Evolutionary conservation across 2,113 vertebrate species (phyloP).

Genomic region (Aspiorhynchus laticeps): DNA sequence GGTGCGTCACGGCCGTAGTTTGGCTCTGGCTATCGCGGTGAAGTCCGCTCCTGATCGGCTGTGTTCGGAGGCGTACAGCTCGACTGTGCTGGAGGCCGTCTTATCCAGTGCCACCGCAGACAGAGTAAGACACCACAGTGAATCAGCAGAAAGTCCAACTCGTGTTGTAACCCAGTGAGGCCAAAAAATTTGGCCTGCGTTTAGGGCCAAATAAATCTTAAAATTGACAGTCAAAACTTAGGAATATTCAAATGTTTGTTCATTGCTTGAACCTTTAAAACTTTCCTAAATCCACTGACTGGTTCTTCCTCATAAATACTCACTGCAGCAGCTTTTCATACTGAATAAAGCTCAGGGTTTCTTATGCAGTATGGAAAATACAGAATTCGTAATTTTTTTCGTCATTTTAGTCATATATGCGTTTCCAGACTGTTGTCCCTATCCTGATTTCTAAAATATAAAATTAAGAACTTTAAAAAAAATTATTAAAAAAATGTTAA

Average conservation of each 20-base stretch:
- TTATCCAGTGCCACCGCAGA: constrained; percentile 87
- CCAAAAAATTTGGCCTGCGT: not conserved
- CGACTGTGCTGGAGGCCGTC: constrained; percentile 83
- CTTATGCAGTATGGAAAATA: not conserved
- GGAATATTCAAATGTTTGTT: not conserved
- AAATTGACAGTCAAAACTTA: not conserved
- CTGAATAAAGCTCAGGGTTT: not conserved
- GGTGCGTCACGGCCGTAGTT: constrained; percentile 93
- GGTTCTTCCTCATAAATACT: not conserved
- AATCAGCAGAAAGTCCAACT: not conserved
- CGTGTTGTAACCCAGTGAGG: not conserved
- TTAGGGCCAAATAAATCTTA: not conserved
- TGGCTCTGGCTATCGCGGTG: constrained; percentile 89
- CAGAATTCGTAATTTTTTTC: no score
- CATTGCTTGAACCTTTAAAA: not conserved
- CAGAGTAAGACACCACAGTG: constrained; percentile 79
- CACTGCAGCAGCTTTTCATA: not conserved
- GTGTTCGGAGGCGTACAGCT: constrained; percentile 82
- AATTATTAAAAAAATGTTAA: no score
- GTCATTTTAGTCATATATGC: no score
- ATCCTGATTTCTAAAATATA: not conserved
- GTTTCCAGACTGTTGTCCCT: not conserved
- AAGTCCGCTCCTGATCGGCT: constrained; percentile 83
- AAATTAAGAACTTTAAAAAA: not conserved
- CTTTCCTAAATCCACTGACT: not conserved